A percentile compares a stretch with the other conserved stretches of the same genome.
Evolutionary conservation across 2,797 vertebrate genomes (phyloP).

Genomic region (Macrochelys suwanniensis): DNA sequence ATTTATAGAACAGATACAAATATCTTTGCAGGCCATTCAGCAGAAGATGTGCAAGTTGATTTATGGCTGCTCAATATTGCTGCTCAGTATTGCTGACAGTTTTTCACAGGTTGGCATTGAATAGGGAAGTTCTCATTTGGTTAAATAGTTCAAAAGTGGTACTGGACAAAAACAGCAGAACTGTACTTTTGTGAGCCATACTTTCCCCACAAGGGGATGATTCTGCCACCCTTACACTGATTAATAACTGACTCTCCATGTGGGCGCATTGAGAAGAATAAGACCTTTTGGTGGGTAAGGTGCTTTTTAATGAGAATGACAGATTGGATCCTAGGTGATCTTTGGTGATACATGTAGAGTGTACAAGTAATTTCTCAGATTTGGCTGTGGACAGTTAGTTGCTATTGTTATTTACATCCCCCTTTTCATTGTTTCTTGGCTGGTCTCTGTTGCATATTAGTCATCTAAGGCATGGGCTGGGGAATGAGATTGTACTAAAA

Average conservation of each 20-base stretch:
- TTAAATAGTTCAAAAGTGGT: not conserved
- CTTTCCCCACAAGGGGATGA: not conserved
- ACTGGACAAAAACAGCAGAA: not conserved
- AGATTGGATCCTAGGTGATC: not conserved
- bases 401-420: not conserved
- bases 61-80: not conserved
- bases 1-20: not conserved
- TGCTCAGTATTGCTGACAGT: not conserved
- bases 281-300: not conserved
- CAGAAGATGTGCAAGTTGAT: not conserved
- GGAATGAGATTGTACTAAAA: not conserved
- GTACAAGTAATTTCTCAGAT: not conserved
- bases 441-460: not conserved
- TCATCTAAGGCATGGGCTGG: not conserved
- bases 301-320: not conserved
- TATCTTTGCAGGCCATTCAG: not conserved
- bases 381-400: not conserved
- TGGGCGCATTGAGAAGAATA: not conserved
- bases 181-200: not conserved
- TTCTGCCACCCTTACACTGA: not conserved
- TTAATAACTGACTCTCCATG: not conserved
- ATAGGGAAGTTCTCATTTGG: not conserved
- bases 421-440: not conserved
- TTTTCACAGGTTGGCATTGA: not conserved
- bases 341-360: not conserved